These are phyloP conservation scores for Salticus scenicus DNA, from an alignment of 2,888 invertebrate species.

Conservation along the genomic window DNA sequence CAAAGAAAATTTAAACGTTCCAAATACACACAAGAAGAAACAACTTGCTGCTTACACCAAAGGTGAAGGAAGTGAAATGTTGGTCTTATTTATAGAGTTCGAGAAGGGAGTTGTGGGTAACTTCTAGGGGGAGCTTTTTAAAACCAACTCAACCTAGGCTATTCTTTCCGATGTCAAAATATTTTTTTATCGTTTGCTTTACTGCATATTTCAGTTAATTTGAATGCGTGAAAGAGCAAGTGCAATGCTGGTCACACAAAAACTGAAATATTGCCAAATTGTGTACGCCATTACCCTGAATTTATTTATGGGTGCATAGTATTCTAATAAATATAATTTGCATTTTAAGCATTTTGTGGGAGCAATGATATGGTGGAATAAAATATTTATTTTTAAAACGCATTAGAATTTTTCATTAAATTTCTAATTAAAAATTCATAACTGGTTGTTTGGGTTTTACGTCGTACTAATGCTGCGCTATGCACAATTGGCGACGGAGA, in stretches of 20 bases:
- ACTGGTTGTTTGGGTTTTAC: no score
- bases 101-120: slow-evolving; percentile 47
- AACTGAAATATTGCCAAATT: not conserved
- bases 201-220: not conserved
- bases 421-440: no score
- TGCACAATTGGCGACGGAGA: no score
- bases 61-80: slow-evolving; percentile 12
- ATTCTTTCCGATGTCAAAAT: not conserved
- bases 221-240: not conserved
- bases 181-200: not conserved
- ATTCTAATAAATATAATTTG: no score
- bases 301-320: not conserved
- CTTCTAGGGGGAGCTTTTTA: slow-evolving; percentile 27
- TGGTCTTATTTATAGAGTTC: slow-evolving; percentile 63
- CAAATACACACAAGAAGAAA: not conserved
- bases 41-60: slow-evolving; percentile 43
- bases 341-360: no score
- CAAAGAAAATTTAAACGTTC: not conserved
- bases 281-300: not conserved
- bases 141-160: not conserved
- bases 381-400: no score
- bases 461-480: no score
- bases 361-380: no score
- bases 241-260: not conserved
- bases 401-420: no score